Percentiles rank a stretch among this genome's conserved stretches.
phyloP scores from a whole-genome alignment of 2,797 vertebrate species.

The Oreortyx pictus region DNA sequence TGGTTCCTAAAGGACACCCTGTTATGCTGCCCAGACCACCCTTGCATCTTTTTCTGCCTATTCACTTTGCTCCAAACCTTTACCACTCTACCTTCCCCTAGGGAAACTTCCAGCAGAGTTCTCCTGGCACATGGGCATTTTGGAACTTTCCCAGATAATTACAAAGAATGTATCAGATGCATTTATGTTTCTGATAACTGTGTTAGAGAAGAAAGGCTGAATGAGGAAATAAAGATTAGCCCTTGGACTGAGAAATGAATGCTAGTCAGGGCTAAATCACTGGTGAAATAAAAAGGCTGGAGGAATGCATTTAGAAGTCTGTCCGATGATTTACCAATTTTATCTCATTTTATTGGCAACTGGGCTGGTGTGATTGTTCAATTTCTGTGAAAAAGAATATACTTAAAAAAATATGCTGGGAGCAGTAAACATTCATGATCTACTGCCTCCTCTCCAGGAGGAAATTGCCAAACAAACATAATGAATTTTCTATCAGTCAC shows the following conservation, averaged over 20 bases:
- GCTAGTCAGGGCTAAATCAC: not conserved
- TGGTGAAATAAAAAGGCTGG: slow-evolving; percentile 3
- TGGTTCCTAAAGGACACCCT: not conserved
- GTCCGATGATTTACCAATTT: slow-evolving; percentile 16
- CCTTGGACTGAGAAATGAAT: not conserved
- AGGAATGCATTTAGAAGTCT: not conserved
- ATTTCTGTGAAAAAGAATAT: slow-evolving; percentile 19
- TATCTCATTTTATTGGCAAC: slow-evolving; percentile 20
- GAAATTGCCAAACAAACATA: not conserved
- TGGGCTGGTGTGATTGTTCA: slow-evolving; percentile 7
- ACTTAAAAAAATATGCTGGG: not conserved
- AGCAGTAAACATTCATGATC: not conserved
- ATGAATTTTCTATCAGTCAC: not conserved
- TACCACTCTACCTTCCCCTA: not conserved
- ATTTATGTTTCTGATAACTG: not conserved
- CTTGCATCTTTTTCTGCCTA: not conserved
- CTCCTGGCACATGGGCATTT: not conserved
- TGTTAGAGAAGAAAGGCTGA: slow-evolving; percentile 9
- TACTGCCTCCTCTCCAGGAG: not conserved
- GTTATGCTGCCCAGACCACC: not conserved
- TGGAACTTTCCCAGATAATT: not conserved
- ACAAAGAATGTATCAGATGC: not conserved
- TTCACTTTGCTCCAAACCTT: not conserved
- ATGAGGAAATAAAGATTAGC: not conserved
- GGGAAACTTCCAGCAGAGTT: not conserved